These are phyloP conservation scores for Pithys albifrons DNA, from an alignment of 2,113 vertebrate genomes.

Conservation along the genomic window DNA sequence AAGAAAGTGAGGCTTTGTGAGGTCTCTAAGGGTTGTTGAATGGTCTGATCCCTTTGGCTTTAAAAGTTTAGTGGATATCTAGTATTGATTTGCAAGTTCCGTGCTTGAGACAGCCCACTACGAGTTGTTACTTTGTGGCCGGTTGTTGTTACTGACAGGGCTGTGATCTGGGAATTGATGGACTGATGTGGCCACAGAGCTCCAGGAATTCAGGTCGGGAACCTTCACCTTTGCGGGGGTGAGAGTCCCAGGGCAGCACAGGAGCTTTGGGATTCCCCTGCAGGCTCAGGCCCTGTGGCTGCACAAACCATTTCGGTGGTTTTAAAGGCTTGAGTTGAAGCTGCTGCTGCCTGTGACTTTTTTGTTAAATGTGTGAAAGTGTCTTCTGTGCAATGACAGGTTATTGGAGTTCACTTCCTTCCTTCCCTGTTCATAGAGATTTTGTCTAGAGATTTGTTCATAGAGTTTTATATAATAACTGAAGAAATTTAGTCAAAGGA, in stretches of 20 bases:
- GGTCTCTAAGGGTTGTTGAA: background rate
- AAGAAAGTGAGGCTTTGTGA: background rate
- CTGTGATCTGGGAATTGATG: background rate
- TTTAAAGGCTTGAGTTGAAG: background rate
- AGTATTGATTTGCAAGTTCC: background rate
- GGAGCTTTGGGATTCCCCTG: background rate
- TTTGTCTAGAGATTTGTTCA: background rate
- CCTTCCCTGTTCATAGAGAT: background rate
- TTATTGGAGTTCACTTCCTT: background rate
- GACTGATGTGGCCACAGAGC: fast-evolving
- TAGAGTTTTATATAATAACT: background rate
- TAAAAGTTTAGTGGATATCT: background rate
- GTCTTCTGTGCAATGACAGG: background rate
- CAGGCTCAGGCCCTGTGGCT: background rate
- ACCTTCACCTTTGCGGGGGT: fast-evolving
- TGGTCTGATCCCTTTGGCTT: background rate
- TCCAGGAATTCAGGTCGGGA: background rate
- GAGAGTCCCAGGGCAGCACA: fast-evolving
- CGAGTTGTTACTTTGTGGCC: background rate
- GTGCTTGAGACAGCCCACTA: fast-evolving
- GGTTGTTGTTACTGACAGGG: fast-evolving
- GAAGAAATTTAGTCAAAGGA: background rate
- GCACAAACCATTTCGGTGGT: background rate
- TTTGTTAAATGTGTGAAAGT: background rate
- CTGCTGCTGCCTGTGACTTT: background rate